Conservation (phyloP, 2,797 vertebrate species). For the Tarsius wallacei region DNA sequence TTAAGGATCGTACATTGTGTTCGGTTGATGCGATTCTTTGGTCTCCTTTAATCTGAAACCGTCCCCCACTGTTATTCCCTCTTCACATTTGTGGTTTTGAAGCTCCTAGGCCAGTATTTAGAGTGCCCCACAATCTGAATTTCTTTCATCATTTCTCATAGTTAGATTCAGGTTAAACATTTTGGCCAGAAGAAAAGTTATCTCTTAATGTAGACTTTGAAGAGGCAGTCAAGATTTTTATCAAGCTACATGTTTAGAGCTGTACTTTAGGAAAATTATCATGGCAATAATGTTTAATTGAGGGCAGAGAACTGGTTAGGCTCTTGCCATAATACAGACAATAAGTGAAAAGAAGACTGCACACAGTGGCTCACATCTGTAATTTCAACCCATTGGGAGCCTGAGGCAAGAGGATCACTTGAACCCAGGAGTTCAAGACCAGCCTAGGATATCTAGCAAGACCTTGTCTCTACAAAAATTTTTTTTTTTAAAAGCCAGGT, state of each 20-base stretch:
- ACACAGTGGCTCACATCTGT: too few relatives aligned
- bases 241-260: neutral
- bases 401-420: too few relatives aligned
- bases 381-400: too few relatives aligned
- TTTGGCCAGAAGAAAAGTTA: neutral
- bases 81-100: neutral
- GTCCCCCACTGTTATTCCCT: neutral
- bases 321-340: neutral
- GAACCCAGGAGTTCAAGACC: too few relatives aligned
- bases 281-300: neutral
- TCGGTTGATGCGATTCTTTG: neutral
- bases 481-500: too few relatives aligned
- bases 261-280: neutral
- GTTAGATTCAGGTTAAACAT: conserved; percentile 37
- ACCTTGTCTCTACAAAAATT: too few relatives aligned
- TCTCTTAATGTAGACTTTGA: neutral
- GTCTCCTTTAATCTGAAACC: neutral
- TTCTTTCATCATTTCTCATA: conserved; percentile 11
- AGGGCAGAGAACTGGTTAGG: neutral
- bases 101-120: neutral
- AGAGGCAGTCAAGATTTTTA: conserved; percentile 10
- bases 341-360: neutral
- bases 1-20: neutral
- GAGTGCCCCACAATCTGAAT: neutral
- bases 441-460: too few relatives aligned